Conservation (phyloP, 2,888 invertebrate species). For the Lycocerus yunnanus region DNA sequence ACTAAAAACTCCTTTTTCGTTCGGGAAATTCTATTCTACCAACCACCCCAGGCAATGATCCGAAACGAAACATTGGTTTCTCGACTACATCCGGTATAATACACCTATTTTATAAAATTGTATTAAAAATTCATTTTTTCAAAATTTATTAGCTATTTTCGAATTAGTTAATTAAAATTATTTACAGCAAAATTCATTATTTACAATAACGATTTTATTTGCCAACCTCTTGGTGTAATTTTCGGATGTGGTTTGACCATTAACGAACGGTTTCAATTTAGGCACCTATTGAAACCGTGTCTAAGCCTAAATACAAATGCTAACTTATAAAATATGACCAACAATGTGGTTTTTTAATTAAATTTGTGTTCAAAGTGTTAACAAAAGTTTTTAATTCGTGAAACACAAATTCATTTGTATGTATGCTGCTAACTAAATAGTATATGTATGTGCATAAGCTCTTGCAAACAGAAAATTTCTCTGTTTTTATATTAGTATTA, state of each 20-base stretch:
- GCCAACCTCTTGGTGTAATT: background rate
- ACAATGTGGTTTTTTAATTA: background rate
- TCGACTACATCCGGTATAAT: no score
- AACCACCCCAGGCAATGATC: no score
- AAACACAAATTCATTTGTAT: background rate
- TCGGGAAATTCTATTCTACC: no score
- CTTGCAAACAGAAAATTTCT: background rate
- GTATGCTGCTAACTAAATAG: no score
- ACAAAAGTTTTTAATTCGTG: background rate
- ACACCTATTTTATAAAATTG: no score
- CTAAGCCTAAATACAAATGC: background rate
- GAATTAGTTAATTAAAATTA: background rate
- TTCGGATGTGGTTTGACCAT: background rate
- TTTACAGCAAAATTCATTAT: background rate
- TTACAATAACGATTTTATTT: background rate
- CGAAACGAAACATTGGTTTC: no score
- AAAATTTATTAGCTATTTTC: background rate
- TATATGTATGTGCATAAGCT: background rate
- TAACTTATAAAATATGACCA: background rate
- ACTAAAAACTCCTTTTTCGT: no score
- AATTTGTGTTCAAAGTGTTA: background rate
- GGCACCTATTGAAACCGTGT: background rate
- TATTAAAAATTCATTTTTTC: no score
- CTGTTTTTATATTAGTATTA: no score
- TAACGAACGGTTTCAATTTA: background rate